Conservation (phyloP, 2,113 vertebrate genomes). For the Grantiella picta region DNA sequence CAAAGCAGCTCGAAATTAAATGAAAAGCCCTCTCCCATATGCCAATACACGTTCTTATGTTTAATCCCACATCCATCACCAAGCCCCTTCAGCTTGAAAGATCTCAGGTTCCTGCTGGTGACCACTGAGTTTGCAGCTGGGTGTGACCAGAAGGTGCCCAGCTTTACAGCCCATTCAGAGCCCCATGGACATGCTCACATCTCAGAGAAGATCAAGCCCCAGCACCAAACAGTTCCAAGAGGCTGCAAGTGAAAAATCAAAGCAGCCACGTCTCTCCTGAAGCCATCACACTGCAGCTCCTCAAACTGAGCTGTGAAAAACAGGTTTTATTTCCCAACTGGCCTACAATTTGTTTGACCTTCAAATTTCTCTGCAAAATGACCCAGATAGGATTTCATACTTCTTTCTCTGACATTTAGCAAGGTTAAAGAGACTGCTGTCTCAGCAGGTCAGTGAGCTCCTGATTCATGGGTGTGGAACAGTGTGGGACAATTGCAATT, state of each 20-base stretch:
- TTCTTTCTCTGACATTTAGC: background rate
- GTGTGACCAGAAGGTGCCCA: background rate
- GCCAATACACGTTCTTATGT: fast-evolving
- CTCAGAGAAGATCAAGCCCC: background rate
- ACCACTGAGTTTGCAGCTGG: background rate
- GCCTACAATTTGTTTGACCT: background rate
- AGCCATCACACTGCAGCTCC: background rate
- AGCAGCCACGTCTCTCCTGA: background rate
- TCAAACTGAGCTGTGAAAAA: background rate
- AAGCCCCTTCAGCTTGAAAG: background rate
- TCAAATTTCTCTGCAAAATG: background rate
- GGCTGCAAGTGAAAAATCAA: background rate
- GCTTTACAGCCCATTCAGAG: background rate
- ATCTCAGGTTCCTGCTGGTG: background rate
- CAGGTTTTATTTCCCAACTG: background rate
- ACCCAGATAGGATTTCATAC: background rate
- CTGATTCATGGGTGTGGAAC: background rate
- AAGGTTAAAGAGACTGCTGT: slow-evolving; percentile 19
- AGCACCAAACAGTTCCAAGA: background rate
- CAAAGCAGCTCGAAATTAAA: background rate
- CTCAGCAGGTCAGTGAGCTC: slow-evolving; percentile 17
- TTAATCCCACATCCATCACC: background rate
- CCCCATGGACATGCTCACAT: background rate
- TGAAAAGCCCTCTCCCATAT: background rate
- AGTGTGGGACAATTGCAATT: background rate